Conservation (phyloP, 2,113 vertebrate genomes). For the Gobius niger region DNA sequence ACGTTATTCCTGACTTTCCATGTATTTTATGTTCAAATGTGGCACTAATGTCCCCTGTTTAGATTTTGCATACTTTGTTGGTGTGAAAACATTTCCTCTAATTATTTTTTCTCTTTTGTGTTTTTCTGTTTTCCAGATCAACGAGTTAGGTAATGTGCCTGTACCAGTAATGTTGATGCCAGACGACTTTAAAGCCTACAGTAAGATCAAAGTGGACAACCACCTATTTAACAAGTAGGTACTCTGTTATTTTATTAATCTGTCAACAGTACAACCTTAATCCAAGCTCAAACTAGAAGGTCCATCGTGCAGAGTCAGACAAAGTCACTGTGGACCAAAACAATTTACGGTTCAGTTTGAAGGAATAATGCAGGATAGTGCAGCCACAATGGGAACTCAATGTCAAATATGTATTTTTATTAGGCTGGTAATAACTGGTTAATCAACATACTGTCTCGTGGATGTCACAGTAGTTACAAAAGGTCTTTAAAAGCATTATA, state of each 20-base stretch:
- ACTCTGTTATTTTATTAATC: conserved; percentile 7
- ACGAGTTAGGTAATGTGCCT: conserved; percentile 93
- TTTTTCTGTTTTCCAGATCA: conserved; percentile 80
- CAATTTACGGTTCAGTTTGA: no score
- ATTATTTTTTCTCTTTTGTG: neutral
- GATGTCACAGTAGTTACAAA: no score
- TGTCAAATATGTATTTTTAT: neutral
- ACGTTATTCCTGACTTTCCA: no score
- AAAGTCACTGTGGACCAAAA: conserved; percentile 12
- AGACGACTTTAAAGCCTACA: conserved; percentile 97
- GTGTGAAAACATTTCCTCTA: neutral
- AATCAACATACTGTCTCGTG: no score
- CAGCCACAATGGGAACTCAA: no score
- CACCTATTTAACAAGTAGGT: conserved; percentile 98
- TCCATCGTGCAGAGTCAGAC: neutral
- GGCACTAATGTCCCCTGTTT: neutral
- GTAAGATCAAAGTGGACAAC: conserved; percentile 99
- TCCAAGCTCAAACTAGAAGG: conserved; percentile 6
- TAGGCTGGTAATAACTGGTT: neutral
- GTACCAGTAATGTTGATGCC: conserved; percentile 97
- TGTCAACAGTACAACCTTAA: conserved; percentile 13
- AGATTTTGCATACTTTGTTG: neutral
- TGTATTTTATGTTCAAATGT: no score
- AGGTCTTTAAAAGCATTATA: neutral
- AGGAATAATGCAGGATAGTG: no score